Evolutionary conservation across 2,888 invertebrate species (phyloP), one percentile per base, ranked within the genome.

Genomic region (Chalcosyrphus nemorum): DNA sequence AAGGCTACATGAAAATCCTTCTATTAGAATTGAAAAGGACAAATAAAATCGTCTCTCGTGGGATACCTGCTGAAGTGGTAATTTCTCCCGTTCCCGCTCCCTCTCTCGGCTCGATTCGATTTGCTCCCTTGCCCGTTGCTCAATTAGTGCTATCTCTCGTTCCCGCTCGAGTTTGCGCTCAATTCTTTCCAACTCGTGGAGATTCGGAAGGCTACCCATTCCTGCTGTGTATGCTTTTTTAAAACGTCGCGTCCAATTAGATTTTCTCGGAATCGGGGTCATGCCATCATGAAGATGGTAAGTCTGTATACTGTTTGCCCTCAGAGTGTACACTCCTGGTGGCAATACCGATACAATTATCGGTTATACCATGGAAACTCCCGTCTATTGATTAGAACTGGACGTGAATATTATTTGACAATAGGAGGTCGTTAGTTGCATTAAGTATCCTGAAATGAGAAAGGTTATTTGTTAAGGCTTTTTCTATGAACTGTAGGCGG

Each of bases 151-250:
- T 27, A 81, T 43, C 43, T 90, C 90, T 17, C 90, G 87, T 17
- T 90, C 90, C 86, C 89, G 89, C 77, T 90, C 91, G 9, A 90
- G 89, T 86, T 88, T 89, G 72, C 90, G 90, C 88, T 92, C 88
- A 65, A 89, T 89, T 47, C 89, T 88, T 86, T 93, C 93, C 88
- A 94, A 91, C 88, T 94, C 94, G 89, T 94, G 94, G 77, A 94
- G 90, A 90, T 94, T 94, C 86, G 94, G 94, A 88, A 94, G 89
- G 87, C 94, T 94, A 66, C 94, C 94, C 94, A 94, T 94, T 56
- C 38, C 24, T 29, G 54, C 27, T 24, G 61, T 11, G 35, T 38
- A 29, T 45, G 17, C 32, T 24, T 35, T 15, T 47, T 57, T 57
- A 27, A 47, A 24, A 45, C 47, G 17, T 38, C 47, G 35, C 57